Conservation (phyloP, 2,113 vertebrate species). For the Hyla sarda region DNA sequence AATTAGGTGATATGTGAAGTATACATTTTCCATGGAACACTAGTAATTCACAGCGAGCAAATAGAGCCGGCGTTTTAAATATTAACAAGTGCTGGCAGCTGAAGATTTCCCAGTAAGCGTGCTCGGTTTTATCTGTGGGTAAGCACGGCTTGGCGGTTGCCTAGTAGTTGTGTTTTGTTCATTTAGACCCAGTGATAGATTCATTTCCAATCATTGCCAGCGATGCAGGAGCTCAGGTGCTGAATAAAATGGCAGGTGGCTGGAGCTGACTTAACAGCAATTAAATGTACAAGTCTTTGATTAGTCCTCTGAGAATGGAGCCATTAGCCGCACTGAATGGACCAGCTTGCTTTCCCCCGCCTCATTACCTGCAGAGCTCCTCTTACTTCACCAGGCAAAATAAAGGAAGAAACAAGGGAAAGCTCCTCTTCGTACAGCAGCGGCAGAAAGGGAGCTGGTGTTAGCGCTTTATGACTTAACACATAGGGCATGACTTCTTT, state of each 20-base stretch:
- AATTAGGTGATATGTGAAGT: not conserved
- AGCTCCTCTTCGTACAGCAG: conserved; percentile 65
- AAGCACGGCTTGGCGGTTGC: conserved; percentile 78
- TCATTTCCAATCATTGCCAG: conserved; percentile 74
- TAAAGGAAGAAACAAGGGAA: conserved; percentile 62
- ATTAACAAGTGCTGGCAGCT: conserved; percentile 52
- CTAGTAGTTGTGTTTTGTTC: conserved; percentile 81
- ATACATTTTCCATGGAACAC: conserved; percentile 20
- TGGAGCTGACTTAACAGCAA: conserved; percentile 90
- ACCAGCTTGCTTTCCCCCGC: conserved; percentile 78
- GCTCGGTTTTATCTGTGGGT: conserved; percentile 69
- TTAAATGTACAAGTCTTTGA: conserved; percentile 94
- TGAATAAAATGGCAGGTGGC: conserved; percentile 84
- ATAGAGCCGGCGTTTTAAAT: conserved; percentile 33
- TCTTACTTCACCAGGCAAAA: conserved; percentile 69
- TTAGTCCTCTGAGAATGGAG: conserved; percentile 85
- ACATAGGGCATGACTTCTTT: conserved; percentile 66
- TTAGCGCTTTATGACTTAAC: conserved; percentile 70
- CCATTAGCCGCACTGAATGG: conserved; percentile 82
- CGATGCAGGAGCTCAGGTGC: conserved; percentile 81
- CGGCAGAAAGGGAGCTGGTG: conserved; percentile 62
- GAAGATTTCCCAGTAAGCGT: conserved; percentile 61
- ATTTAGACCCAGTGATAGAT: conserved; percentile 79
- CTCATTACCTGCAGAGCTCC: conserved; percentile 77
- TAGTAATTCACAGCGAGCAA: conserved; percentile 20